Conservation (phyloP, 1,140 invertebrate genomes). For the Sinonovacula constricta region DNA sequence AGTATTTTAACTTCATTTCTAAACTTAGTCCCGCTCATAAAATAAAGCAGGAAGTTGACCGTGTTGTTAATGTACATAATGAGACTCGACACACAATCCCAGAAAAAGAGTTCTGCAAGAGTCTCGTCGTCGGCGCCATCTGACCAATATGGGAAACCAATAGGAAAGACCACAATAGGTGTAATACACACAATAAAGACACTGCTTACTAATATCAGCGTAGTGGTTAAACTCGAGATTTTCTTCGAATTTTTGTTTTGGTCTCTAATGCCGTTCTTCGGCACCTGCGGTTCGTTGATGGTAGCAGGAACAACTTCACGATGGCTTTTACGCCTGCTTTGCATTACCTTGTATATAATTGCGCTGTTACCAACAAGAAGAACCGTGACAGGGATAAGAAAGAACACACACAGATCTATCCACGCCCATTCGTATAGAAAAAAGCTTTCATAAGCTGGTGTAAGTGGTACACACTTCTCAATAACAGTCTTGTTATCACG, state of each 20-base stretch:
- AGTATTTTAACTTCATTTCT: conserved; percentile 31
- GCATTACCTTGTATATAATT: conserved; percentile 34
- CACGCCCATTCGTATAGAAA: conserved; percentile 28
- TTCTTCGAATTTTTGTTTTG: background rate
- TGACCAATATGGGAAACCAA: conserved; percentile 28
- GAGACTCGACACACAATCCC: conserved; percentile 9
- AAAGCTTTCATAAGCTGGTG: conserved; percentile 8
- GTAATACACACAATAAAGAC: conserved; percentile 45
- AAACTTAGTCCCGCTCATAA: conserved; percentile 38
- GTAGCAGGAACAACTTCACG: background rate
- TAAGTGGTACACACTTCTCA: conserved; percentile 12
- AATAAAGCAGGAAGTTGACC: conserved; percentile 36
- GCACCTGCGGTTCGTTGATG: background rate
- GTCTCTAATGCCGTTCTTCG: background rate
- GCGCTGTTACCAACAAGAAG: conserved; percentile 33
- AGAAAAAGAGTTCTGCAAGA: conserved; percentile 28
- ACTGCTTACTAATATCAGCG: conserved; percentile 17
- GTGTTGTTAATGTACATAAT: conserved; percentile 44
- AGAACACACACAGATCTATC: conserved; percentile 44
- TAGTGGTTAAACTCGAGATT: conserved; percentile 29
- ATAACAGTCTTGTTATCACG: background rate
- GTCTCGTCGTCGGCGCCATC: background rate
- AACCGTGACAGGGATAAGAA: conserved; percentile 22
- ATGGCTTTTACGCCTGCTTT: background rate
- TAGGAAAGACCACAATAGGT: conserved; percentile 32